These are phyloP conservation scores for Esox masquinongy DNA, from an alignment of 2,797 vertebrate genomes.

Conservation along the genomic window DNA sequence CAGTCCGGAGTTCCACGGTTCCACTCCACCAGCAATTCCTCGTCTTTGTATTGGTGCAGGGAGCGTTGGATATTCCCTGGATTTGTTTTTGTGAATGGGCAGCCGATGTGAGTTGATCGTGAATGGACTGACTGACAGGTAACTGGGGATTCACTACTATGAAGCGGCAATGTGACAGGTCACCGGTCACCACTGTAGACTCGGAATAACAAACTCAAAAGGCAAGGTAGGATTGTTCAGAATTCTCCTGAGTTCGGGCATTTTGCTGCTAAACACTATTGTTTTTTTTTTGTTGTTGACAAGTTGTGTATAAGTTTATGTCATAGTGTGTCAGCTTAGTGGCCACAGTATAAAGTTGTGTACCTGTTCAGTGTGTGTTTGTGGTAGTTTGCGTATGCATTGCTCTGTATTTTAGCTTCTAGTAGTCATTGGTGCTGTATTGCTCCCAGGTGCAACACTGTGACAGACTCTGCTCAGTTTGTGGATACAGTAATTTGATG, in stretches of 20 bases:
- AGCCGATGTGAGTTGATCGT: conserved; percentile 57
- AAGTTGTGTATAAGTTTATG: conserved; percentile 62
- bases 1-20: conserved; percentile 53
- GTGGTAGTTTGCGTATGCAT: conserved; percentile 45
- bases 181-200: conserved; percentile 67
- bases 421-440: conserved; percentile 13
- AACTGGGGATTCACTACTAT: background rate
- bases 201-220: conserved; percentile 72
- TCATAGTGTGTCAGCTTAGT: conserved; percentile 32
- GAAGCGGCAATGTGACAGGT: conserved; percentile 72
- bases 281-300: no score
- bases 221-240: conserved; percentile 39
- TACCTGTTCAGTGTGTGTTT: conserved; percentile 27
- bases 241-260: conserved; percentile 55
- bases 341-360: background rate
- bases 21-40: conserved; percentile 46
- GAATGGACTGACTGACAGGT: conserved; percentile 65
- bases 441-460: conserved; percentile 50
- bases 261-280: conserved; percentile 42
- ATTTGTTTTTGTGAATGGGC: conserved; percentile 74
- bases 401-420: conserved; percentile 10
- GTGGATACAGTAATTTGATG: conserved; percentile 52
- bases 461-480: conserved; percentile 39
- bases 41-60: conserved; percentile 21
- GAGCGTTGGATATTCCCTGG: conserved; percentile 22